These are phyloP conservation scores for Drosophila mauritiana DNA, from an alignment of 1,140 invertebrate species.

Conservation along the genomic window DNA sequence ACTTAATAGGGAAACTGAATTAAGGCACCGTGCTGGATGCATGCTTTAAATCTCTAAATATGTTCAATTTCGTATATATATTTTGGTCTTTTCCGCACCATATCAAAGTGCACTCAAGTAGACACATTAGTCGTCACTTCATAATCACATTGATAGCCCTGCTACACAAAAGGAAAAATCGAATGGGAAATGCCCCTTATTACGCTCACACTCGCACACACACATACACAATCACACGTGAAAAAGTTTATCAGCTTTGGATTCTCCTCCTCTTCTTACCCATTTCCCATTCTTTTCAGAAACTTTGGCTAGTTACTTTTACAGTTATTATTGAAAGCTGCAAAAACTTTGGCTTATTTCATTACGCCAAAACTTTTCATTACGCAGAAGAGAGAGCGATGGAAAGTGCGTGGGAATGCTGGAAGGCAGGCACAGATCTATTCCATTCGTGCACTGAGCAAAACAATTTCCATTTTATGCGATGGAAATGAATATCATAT, in stretches of 20 bases:
- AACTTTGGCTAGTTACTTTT: conserved; percentile 80
- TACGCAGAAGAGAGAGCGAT: conserved; percentile 33
- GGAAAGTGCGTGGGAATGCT: conserved; percentile 31
- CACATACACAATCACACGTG: conserved; percentile 12
- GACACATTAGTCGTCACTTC: conserved; percentile 66
- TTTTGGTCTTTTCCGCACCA: not conserved
- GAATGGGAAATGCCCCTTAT: conserved; percentile 3
- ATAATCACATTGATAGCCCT: conserved; percentile 67
- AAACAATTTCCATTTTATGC: not conserved
- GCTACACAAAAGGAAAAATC: conserved; percentile 10
- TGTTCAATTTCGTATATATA: not conserved
- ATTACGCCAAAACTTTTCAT: conserved; percentile 81
- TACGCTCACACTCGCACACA: not conserved
- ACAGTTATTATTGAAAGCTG: conserved; percentile 82
- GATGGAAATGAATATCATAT: no score
- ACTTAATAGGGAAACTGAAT: not conserved
- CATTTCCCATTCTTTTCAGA: conserved; percentile 28
- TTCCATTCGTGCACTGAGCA: not conserved
- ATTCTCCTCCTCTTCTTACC: not conserved
- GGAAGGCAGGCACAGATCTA: conserved; percentile 15
- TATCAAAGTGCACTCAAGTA: conserved; percentile 32
- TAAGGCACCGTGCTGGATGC: not conserved
- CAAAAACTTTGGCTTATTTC: conserved; percentile 80
- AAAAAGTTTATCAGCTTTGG: conserved; percentile 34
- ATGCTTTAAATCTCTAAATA: not conserved